Evolutionary conservation across 2,888 invertebrate species (phyloP).

Genomic region (Cosmorhoe ocellata): DNA sequence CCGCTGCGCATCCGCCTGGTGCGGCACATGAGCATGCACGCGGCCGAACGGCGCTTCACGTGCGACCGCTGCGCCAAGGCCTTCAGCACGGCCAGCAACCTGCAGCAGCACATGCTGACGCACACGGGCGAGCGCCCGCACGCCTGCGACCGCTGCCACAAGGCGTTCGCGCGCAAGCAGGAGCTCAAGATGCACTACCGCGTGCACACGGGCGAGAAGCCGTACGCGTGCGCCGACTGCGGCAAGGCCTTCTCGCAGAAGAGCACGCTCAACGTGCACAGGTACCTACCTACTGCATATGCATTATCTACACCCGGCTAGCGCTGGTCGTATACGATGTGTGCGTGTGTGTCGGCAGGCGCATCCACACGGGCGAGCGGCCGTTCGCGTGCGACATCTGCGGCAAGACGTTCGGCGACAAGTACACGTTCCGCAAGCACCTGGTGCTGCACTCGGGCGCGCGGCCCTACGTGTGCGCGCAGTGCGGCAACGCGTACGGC

Average conservation of each 20-base stretch:
- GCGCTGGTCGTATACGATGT: no score
- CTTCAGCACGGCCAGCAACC: not conserved
- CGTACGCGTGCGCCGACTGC: constrained; percentile 9
- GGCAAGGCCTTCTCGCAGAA: constrained; percentile 7
- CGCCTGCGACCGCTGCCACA: constrained; percentile 10
- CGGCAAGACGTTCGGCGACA: constrained; percentile 7
- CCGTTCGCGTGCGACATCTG: constrained; percentile 9
- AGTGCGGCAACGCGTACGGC: not conserved
- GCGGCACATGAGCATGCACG: constrained; percentile 10
- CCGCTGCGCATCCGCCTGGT: not conserved
- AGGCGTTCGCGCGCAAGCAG: constrained; percentile 9
- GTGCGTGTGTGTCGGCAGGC: no score
- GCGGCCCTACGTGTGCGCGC: not conserved
- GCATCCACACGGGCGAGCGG: constrained; percentile 1
- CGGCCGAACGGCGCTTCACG: not conserved
- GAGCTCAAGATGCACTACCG: constrained; percentile 5
- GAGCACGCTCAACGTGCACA: constrained; percentile 8
- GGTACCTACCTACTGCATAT: no score
- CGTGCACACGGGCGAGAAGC: constrained; percentile 14
- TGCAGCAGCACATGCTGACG: constrained; percentile 13
- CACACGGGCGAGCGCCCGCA: constrained; percentile 7
- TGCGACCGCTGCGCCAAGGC: constrained; percentile 13
- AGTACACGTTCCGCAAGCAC: constrained; percentile 8
- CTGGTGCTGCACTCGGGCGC: constrained; percentile 5
- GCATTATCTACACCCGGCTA: no score